Base-by-base conservation (phyloP, 2,113 vertebrate genomes). In the Crotalus helleri region DNA sequence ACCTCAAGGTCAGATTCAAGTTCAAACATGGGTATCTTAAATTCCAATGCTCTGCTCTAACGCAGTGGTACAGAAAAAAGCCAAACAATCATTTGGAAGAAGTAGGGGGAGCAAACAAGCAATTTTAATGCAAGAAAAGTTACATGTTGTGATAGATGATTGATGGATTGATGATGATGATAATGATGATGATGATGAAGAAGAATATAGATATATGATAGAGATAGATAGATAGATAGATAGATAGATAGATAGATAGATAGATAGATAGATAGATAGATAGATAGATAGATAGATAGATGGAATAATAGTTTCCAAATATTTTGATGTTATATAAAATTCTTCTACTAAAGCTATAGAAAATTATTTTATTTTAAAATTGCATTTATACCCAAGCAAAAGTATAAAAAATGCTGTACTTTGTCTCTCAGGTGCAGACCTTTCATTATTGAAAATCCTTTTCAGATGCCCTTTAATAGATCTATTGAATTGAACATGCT, bases 1-100 rank as follows among this genome's bases (percentile, higher is more conserved):
- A 87, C 49, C 46, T 89, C 93, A 96, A 95, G 93, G 93, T 95
- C 93, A 95, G 92, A 95, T 89, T 61, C 53, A 23, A 11, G 0
- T 39, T 89, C 87, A n/a, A 12, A 55, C 89, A 92, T 93, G n/a
- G n/a, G 15, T 74, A 6, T 19, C 15, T 81, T 39, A 81, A 39
- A 81, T 6, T 39, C 33, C 33, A 74, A 39, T 39, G 15, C 13
- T 74, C n/a, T 33, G 13, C 17, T 74, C 69, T 74, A 19, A 74
- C n/a, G 6, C n/a, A 9, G 85, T 53, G 9, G 46, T 46, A 39
- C 46, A 87, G 24, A 87, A 51, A 51, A 87, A 51, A 26, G 85
- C 49, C 49, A 87, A 46, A 29, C 24, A 51, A 26, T 21, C 85
- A 87, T 53, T 29, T 51, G 26, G 11, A 87, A 51, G 33, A 81